phyloP scores from a whole-genome alignment of 1,140 invertebrate species.

The Battus philenor region DNA sequence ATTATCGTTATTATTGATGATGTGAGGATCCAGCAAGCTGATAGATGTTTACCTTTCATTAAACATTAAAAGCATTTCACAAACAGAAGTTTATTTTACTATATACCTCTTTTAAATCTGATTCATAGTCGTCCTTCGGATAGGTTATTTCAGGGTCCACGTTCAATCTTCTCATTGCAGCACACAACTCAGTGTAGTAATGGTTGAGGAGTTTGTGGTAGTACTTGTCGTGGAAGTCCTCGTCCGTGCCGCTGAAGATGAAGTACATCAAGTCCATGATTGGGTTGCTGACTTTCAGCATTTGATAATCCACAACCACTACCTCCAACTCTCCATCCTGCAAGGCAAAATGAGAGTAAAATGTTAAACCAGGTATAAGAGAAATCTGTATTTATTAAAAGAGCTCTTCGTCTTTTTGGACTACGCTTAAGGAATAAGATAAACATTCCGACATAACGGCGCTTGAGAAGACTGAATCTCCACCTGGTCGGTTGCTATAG shows the following conservation, averaged over 20 bases:
- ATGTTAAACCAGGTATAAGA: too few species aligned
- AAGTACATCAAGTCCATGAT: slow-evolving; percentile 75
- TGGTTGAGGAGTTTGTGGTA: slow-evolving; percentile 61
- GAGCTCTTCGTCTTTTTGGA: too few species aligned
- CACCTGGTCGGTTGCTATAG: too few species aligned
- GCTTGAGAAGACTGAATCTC: too few species aligned
- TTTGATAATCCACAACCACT: slow-evolving; percentile 75
- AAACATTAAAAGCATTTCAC: not conserved
- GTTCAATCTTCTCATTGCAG: slow-evolving; percentile 26
- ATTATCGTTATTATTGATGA: too few species aligned
- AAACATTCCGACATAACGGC: too few species aligned
- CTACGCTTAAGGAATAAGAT: too few species aligned
- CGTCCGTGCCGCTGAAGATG: slow-evolving; percentile 71
- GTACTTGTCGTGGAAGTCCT: slow-evolving; percentile 56
- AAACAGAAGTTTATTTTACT: not conserved
- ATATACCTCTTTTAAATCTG: slow-evolving; percentile 39
- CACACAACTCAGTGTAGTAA: slow-evolving; percentile 63
- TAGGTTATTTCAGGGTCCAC: slow-evolving; percentile 33
- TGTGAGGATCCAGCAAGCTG: too few species aligned
- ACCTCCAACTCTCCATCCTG: slow-evolving; percentile 47
- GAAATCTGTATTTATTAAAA: too few species aligned
- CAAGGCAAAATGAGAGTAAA: slow-evolving; percentile 16
- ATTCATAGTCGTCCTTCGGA: slow-evolving; percentile 31
- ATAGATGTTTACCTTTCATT: too few species aligned
- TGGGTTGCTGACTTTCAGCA: slow-evolving; percentile 67